Evolutionary conservation across 2,888 invertebrate species (phyloP).

Genomic region (Seira sanloemensis): DNA sequence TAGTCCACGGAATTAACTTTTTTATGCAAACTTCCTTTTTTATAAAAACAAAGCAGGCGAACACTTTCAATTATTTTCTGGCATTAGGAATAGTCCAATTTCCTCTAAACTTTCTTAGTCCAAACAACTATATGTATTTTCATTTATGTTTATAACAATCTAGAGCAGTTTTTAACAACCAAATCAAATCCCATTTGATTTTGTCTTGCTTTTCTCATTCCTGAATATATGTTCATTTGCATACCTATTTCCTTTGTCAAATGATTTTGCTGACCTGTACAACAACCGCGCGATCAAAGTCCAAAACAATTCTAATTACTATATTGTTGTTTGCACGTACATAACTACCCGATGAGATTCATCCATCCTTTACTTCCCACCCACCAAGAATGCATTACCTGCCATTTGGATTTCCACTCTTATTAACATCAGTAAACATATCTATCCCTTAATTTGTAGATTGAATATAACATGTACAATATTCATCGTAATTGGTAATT

Average conservation of each 20-base stretch:
- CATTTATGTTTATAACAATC: not conserved
- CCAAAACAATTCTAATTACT: not conserved
- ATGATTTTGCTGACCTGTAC: not conserved
- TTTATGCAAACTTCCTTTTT: constrained; percentile 25
- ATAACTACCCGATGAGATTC: no score
- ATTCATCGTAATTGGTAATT: not conserved
- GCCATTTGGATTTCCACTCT: no score
- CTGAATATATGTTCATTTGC: no score
- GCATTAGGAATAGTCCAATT: constrained; percentile 9
- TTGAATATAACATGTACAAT: no score
- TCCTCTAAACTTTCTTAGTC: not conserved
- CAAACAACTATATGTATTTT: not conserved
- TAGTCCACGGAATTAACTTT: constrained; percentile 20
- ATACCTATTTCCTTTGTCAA: not conserved
- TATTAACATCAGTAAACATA: no score
- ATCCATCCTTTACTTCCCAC: not conserved
- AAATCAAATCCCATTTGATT: not conserved
- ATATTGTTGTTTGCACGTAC: constrained; percentile 9
- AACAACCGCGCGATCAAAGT: not conserved
- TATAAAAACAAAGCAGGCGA: constrained; percentile 57
- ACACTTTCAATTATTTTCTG: constrained; percentile 39
- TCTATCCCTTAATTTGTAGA: no score
- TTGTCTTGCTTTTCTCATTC: no score
- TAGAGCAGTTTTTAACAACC: not conserved
- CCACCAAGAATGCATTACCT: no score